phyloP scores from a whole-genome alignment of 2,888 invertebrate genomes.

The Andrena bucephala region DNA sequence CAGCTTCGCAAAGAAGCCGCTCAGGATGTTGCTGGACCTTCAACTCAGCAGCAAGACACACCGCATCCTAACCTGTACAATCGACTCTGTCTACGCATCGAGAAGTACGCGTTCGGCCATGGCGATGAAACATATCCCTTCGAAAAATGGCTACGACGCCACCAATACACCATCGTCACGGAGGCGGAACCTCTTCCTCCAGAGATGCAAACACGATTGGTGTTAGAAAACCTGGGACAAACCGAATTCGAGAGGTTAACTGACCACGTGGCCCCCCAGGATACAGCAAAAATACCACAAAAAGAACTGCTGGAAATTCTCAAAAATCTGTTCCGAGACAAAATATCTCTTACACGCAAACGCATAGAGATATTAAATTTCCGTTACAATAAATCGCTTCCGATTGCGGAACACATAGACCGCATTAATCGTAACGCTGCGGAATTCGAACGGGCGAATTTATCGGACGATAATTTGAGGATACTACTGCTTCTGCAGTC shows the following conservation, averaged over 20 bases:
- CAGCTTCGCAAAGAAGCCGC: background rate
- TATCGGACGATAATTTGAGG: background rate
- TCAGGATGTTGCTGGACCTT: background rate
- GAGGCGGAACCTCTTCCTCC: background rate
- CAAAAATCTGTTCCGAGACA: background rate
- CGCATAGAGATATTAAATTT: conserved; percentile 14
- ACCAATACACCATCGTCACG: conserved; percentile 2
- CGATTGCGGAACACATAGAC: conserved; percentile 20
- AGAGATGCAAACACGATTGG: background rate
- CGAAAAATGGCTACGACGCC: background rate
- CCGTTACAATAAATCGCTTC: conserved; percentile 7
- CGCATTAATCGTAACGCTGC: conserved; percentile 19
- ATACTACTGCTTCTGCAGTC: background rate
- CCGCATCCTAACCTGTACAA: conserved; percentile 1
- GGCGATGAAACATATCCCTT: background rate
- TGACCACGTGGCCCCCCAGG: background rate
- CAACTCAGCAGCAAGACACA: background rate
- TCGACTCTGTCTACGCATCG: background rate
- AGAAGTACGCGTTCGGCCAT: background rate
- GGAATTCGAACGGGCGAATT: conserved; percentile 13
- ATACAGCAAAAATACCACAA: background rate
- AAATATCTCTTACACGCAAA: conserved; percentile 1
- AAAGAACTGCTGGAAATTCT: background rate
- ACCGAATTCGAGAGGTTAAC: background rate
- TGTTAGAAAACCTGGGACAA: conserved; percentile 6